A percentile compares a stretch with the other conserved stretches of the same genome.
Evolutionary conservation across 1,140 invertebrate species (phyloP).

Genomic region (Drosophila bocqueti): DNA sequence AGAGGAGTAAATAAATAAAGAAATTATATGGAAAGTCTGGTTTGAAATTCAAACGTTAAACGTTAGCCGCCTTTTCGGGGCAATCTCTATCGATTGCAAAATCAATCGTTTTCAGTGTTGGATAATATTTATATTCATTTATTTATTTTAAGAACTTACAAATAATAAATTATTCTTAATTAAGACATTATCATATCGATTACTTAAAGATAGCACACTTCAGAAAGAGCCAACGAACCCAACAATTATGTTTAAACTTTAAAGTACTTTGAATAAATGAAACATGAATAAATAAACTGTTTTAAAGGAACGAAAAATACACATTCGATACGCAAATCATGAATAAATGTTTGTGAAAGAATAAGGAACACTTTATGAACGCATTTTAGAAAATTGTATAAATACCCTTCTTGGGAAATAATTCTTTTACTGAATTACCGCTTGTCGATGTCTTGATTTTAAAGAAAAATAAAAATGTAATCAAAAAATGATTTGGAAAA

Average conservation of each 20-base stretch:
- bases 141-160: neutral
- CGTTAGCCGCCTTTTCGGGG: neutral
- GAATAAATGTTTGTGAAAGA: neutral
- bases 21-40: neutral
- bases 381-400: neutral
- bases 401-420: neutral
- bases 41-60: conserved; percentile 5
- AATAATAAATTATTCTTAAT: neutral
- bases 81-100: conserved; percentile 17
- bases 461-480: neutral
- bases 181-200: neutral
- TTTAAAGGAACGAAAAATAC: conserved; percentile 6
- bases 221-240: neutral
- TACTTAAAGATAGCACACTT: neutral
- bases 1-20: conserved; percentile 32
- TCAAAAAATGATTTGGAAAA: neutral
- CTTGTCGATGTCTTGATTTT: neutral
- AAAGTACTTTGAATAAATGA: conserved; percentile 5
- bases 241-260: conserved; percentile 6
- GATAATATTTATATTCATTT: neutral
- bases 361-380: conserved; percentile 14
- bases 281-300: no score
- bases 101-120: neutral
- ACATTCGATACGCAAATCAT: neutral
- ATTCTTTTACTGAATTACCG: neutral